Base-by-base conservation (phyloP, 2,797 vertebrate species). In the Cebuella pygmaea region DNA sequence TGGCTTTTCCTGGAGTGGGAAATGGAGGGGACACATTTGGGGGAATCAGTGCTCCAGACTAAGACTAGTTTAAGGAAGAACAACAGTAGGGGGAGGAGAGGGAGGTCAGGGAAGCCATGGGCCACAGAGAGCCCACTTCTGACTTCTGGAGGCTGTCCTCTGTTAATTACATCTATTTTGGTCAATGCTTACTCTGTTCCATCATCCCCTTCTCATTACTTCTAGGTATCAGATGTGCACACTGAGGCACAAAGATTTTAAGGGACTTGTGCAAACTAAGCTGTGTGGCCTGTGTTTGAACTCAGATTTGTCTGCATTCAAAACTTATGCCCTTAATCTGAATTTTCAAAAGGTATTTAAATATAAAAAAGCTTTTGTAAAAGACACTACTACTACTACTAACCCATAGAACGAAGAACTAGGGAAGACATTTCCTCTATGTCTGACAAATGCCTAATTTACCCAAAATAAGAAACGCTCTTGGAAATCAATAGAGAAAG, bases 401-500 rank as follows among this genome's bases (percentile, higher is more conserved):
- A 93, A 85, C 11, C 2, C 57, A 59, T 6, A 59, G 27, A 93
- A 86, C 10, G 87, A 78, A 90, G 27, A 92, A 55, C 19, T 83
- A 12, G 5, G 41, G 6, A 33, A 93, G 78, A 59, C 14, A 59
- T 50, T 91, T 76, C 22, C 14, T 78, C 39, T 17, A 24, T 3
- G 11, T 57, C 39, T 39, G 39, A n/a, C 50, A 81, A 90, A 80
- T 64, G 36, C 30, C 41, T 80, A 91, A 87, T 67, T 59, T 59
- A 61, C 11, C 67, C 20, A 89, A 67, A 8, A 80, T 52, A 85
- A 92, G 88, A 64, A 90, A 44, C 74, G 11, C 13, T 72, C n/a
- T 36, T 70, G 74, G 46, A 92, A 88, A 83, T 94, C 33, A 82
- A 48, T 36, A 55, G 61, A 27, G 90, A 96, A 79, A 59, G 27